These are phyloP conservation scores for Falco peregrinus DNA, from an alignment of 2,797 vertebrate genomes.

Conservation along the genomic window DNA sequence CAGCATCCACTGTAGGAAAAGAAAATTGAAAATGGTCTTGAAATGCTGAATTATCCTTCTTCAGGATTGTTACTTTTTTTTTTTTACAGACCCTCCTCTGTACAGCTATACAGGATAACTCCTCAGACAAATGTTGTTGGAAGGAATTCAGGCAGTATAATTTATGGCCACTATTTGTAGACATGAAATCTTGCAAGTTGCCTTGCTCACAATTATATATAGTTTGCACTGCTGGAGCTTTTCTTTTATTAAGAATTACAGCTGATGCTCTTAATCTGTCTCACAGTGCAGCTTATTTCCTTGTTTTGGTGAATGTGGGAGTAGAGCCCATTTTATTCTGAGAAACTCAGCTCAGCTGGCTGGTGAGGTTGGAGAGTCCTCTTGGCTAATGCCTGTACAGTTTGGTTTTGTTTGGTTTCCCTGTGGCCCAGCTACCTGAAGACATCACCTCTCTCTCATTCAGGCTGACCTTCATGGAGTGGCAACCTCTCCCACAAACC, in stretches of 20 bases:
- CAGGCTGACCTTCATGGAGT: neutral
- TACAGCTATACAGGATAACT: neutral
- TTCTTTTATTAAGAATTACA: neutral
- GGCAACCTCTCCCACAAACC: neutral
- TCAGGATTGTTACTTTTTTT: neutral
- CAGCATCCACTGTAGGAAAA: neutral
- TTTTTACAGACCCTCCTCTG: neutral
- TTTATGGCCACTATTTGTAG: neutral
- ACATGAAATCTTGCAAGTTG: neutral
- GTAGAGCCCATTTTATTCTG: neutral
- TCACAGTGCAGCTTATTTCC: neutral
- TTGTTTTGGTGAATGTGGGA: neutral
- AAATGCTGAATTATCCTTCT: neutral
- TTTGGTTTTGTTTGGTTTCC: neutral
- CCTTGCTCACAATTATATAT: neutral
- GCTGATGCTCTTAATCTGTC: neutral
- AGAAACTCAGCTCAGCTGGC: neutral
- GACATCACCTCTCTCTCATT: neutral
- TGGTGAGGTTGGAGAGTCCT: neutral
- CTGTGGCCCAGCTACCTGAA: neutral
- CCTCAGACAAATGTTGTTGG: neutral
- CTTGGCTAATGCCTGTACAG: neutral
- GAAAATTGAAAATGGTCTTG: slow-evolving; percentile 24
- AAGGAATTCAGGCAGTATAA: slow-evolving; percentile 9
- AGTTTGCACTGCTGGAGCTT: neutral